Percentiles rank a stretch among this genome's conserved stretches.
phyloP scores from a whole-genome alignment of 2,888 invertebrate species.

The Aphidius colemani region DNA sequence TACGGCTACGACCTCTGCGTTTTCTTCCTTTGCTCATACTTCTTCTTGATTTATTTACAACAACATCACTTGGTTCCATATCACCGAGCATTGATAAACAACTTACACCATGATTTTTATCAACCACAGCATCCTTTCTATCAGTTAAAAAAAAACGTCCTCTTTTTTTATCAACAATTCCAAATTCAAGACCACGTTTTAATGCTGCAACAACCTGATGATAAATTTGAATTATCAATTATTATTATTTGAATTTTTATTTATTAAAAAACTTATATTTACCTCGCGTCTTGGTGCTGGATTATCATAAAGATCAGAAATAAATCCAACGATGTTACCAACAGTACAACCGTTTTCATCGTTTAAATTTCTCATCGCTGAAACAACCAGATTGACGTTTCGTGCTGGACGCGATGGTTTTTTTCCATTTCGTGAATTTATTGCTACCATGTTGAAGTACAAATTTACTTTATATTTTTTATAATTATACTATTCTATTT shows the following conservation, averaged over 20 bases:
- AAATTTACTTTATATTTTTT: too few species aligned
- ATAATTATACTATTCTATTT: too few species aligned
- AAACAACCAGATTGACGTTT: conserved; percentile 38
- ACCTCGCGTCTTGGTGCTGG: conserved; percentile 42
- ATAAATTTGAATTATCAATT: not conserved
- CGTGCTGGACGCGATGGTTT: conserved; percentile 30
- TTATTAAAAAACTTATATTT: conserved; percentile 24
- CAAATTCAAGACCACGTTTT: conserved; percentile 43
- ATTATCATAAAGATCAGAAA: conserved; percentile 31
- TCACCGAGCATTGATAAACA: not conserved
- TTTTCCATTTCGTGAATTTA: conserved; percentile 21
- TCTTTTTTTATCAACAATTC: conserved; percentile 38
- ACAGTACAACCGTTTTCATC: conserved; percentile 39
- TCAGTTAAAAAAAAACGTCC: conserved; percentile 37
- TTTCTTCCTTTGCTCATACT: conserved; percentile 16
- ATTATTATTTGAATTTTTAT: conserved; percentile 3
- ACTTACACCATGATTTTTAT: conserved; percentile 7
- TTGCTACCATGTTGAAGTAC: conserved; percentile 23
- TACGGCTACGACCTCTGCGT: conserved; percentile 6
- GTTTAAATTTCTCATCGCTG: conserved; percentile 39
- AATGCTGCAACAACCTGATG: conserved; percentile 39
- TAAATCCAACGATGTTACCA: conserved; percentile 41
- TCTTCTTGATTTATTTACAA: not conserved
- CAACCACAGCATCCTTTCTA: conserved; percentile 15
- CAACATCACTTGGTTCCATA: conserved; percentile 5